Base-by-base conservation (phyloP, 2,113 vertebrate species). In the Channa argus region DNA sequence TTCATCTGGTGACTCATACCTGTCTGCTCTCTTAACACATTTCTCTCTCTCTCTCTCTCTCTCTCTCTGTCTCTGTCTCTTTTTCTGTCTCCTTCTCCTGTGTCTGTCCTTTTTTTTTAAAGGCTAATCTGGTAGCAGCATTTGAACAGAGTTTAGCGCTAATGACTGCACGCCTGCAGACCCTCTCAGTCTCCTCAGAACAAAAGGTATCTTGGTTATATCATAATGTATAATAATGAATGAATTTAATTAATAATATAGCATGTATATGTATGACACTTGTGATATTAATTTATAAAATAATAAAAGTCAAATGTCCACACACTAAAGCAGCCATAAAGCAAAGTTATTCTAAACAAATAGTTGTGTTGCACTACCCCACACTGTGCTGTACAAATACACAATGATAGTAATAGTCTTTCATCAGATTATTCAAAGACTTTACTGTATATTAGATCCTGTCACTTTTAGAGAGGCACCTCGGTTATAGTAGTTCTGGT, bases 111-210 rank as follows among this genome's bases (percentile, higher is more conserved):
- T 24, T 43, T 77, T 61, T 73, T 53, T 71, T 64, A n/a, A 84
- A 99, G 98, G 97, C 98, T 10, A 99, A 99, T 78, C 91, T 99
- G 71, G 98, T 99, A 4, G 97, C 97, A 0, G 98, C 98, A 1
- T 99, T 99, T 0, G 98, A 99, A 83, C 98, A 99, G 93, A 99
- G 97, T 87, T 91, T 99, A 85, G 96, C 96, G 34, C 94, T 97
- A 85, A 99, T 99, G 98, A 99, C 98, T 0, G 97, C 96, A 33
- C 97, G 98, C 41, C 95, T 99, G 49, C 96, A 98, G 80, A 96
- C 94, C 53, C 92, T 99, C 82, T 98, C 98, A 0, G 96, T 96
- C 85, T 97, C 95, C 0, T 97, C 97, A 0, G 97, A 98, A 5
- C 95, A 98, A 84, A 99, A 99, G 96, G 98, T 98, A 88, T 45